Base-by-base conservation (phyloP, 2,113 vertebrate genomes). In the Ceyx melanurus region DNA sequence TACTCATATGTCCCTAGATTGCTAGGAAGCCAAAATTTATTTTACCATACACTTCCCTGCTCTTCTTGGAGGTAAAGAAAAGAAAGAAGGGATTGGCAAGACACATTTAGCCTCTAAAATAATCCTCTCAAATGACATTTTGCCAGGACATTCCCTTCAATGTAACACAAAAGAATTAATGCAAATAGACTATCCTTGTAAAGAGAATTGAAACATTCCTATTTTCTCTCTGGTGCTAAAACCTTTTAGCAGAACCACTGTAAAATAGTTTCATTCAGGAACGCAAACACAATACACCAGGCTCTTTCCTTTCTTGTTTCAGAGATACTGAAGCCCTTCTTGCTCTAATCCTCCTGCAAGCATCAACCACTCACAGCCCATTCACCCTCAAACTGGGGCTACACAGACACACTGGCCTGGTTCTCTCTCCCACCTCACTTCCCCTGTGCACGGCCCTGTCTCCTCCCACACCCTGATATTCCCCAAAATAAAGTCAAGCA, bases 71-170 rank as follows among this genome's bases (percentile, higher is more conserved):
- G 81, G 46, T 68, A 62, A 93, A 65, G 33, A 58, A 58, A 91
- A 92, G 58, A 94, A 86, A 84, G 40, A 71, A 90, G 48, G 61
- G 78, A 89, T 66, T 93, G 91, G 71, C 29, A 90, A 78, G 19
- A 81, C 0, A 17, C 50, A 76, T 77, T 93, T 82, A 80, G 87
- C 82, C n/a, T 50, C 78, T 54, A 65, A 93, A 95, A 93, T 90
- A 97, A 97, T 95, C 90, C 89, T 89, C 80, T 95, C 75, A 94
- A 91, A 89, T 82, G 60, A 92, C 88, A 79, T 80, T 92, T 88
- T 95, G 88, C 93, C 86, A 94, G 93, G 92, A 95, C 83, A 89
- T 89, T 90, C 67, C 56, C 80, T 92, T 89, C 82, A 86, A 26
- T 21, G 28, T 29, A 92, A 88, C 72, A 88, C 60, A 89, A 95